Conservation (phyloP, 2,113 vertebrate genomes). For the Lasiurus borealis region DNA sequence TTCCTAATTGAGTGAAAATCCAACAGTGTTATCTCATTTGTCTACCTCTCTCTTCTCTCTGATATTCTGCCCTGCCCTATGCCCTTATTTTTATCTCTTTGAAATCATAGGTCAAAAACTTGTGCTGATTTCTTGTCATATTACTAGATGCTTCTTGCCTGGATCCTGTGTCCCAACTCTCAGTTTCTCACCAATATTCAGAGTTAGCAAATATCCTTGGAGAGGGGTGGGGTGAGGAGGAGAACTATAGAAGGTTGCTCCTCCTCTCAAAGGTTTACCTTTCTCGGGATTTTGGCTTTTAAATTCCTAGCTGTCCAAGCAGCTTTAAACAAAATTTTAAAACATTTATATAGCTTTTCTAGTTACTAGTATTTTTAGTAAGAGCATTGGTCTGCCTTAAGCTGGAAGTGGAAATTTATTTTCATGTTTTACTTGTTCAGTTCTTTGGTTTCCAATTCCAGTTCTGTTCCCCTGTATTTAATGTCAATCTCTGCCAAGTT, state of each 20-base stretch:
- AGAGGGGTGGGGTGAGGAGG: neutral
- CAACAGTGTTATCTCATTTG: neutral
- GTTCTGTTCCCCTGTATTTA: neutral
- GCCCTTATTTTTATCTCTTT: neutral
- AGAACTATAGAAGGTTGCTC: neutral
- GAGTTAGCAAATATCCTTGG: neutral
- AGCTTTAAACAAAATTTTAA: neutral
- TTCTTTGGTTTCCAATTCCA: neutral
- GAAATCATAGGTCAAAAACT: neutral
- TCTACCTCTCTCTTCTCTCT: neutral
- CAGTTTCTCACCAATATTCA: neutral
- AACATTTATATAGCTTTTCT: neutral
- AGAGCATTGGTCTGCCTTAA: neutral
- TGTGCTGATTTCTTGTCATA: neutral
- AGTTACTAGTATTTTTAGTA: neutral
- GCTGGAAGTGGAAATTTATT: neutral
- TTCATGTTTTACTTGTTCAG: neutral
- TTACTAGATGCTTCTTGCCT: neutral
- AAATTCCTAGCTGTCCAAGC: neutral
- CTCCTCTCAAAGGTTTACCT: neutral
- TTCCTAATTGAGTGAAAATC: neutral
- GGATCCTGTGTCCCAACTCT: neutral
- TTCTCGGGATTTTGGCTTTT: constrained; percentile 18
- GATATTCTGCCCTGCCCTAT: neutral
- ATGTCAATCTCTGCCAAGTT: neutral